Evolutionary conservation across 2,888 invertebrate species (phyloP), one percentile per base, ranked within the genome.

Genomic region (Meiosimyza platycephala): DNA sequence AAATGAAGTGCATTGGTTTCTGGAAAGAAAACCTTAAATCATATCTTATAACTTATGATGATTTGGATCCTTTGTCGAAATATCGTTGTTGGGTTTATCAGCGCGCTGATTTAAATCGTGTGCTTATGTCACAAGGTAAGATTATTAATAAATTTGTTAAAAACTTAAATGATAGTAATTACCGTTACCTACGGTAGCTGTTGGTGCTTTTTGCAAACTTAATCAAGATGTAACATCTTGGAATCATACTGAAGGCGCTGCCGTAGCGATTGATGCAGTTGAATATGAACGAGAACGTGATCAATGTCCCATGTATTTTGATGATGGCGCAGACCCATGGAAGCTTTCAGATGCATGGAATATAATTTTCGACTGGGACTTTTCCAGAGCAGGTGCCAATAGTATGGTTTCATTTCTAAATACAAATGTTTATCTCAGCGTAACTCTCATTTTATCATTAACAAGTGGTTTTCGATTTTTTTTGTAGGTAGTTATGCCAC

Each of bases 71-170:
- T 0, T 94, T 96, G 82, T 97, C 97, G 4, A 95, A 94, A 85
- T 99, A 97, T 86, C 92, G 98, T 80, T 99, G 98, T 85, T 99
- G 98, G 98, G 97, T 98, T 57, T 98, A 98, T 87, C 98, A 98
- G 86, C 90, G 98, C 81, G 93, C 96, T 64, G 98, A 98, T 90
- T 90, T 98, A 78, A 97, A 97, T 83, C 89, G 93, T 85, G 93
- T 98, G 80, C 89, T 93, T 15, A 92, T 93, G 91, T 94, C 94
- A 0, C 91, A 94, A 87, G 83, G 83, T 83, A 74, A 71, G 22
- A 50, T 57, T 18, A 28, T 22, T 28, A 13, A 18, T 22, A 7
- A 64, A 22, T 18, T 65, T 33, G 15, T 62, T 18, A 64, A 50
- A 33, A 33, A 16, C 12, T 16, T n/a, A 54, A 52, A 48, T 15